Percentiles rank a stretch among this genome's conserved stretches.
phyloP scores from a whole-genome alignment of 2,888 invertebrate genomes.

The Acronicta aceris region DNA sequence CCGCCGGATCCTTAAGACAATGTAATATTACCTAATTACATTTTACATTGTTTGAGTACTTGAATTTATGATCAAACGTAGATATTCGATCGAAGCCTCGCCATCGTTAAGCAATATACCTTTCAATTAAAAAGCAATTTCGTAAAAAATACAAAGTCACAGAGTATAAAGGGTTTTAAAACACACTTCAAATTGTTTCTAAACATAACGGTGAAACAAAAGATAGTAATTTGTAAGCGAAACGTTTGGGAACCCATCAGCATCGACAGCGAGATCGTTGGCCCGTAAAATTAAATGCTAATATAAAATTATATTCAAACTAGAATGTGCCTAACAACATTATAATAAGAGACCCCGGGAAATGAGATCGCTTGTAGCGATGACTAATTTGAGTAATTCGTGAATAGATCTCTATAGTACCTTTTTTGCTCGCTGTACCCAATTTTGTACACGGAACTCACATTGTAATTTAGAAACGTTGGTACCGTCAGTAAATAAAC shows the following conservation, averaged over 20 bases:
- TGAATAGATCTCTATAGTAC: slow-evolving; percentile 65
- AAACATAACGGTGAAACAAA: slow-evolving; percentile 61
- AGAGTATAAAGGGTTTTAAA: slow-evolving; percentile 44
- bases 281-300: slow-evolving; percentile 88
- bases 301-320: slow-evolving; percentile 84
- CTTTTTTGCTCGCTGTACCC: slow-evolving; percentile 57
- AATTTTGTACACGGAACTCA: slow-evolving; percentile 68
- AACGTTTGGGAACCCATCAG: slow-evolving; percentile 75
- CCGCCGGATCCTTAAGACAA: slow-evolving; percentile 16
- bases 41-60: slow-evolving; percentile 34
- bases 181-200: slow-evolving; percentile 41
- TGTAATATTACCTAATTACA: slow-evolving; percentile 19
- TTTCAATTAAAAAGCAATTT: slow-evolving; percentile 59
- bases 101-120: slow-evolving; percentile 43
- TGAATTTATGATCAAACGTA: slow-evolving; percentile 30
- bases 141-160: slow-evolving; percentile 45
- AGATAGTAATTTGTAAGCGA: slow-evolving; percentile 67
- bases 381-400: slow-evolving; percentile 78
- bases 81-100: slow-evolving; percentile 17
- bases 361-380: slow-evolving; percentile 84
- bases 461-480: slow-evolving; percentile 47
- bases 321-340: slow-evolving; percentile 83
- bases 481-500: slow-evolving; percentile 54
- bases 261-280: slow-evolving; percentile 73
- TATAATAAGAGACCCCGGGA: slow-evolving; percentile 79